Percentiles rank a stretch among this genome's conserved stretches.
Conservation (phyloP, 2,113 vertebrate genomes). For the Oplegnathus fasciatus region DNA sequence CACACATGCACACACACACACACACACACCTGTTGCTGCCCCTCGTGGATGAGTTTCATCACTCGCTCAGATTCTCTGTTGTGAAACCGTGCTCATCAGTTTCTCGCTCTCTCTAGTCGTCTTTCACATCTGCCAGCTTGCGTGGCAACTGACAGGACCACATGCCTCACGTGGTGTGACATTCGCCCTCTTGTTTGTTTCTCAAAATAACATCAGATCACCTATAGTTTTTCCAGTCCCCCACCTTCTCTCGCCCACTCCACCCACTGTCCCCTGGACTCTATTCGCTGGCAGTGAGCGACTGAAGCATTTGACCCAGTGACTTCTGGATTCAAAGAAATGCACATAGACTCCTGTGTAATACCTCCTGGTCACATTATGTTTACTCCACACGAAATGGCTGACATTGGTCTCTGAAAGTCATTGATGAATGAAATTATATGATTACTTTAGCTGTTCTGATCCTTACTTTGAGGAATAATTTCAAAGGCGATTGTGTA, state of each 20-base stretch:
- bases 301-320: conserved; percentile 65
- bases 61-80: conserved; percentile 78
- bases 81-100: conserved; percentile 69
- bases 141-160: conserved; percentile 52
- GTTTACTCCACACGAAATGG: conserved; percentile 33
- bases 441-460: conserved; percentile 17
- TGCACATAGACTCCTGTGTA: conserved; percentile 16
- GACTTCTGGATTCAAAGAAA: conserved; percentile 59
- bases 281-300: conserved; percentile 40
- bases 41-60: conserved; percentile 82
- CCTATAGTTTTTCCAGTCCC: conserved; percentile 73
- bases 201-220: conserved; percentile 84
- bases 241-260: conserved; percentile 30
- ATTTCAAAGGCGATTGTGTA: neutral
- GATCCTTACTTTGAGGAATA: neutral
- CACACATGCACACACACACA: conserved; percentile 64
- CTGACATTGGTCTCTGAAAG: conserved; percentile 30
- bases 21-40: conserved; percentile 82
- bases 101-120: conserved; percentile 26
- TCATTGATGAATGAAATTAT: conserved; percentile 35
- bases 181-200: conserved; percentile 83
- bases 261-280: conserved; percentile 53
- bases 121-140: conserved; percentile 66
- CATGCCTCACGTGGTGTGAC: conserved; percentile 79
- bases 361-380: conserved; percentile 44